Evolutionary conservation across 2,888 invertebrate genomes (phyloP).

Genomic region (Philonicus albiceps): DNA sequence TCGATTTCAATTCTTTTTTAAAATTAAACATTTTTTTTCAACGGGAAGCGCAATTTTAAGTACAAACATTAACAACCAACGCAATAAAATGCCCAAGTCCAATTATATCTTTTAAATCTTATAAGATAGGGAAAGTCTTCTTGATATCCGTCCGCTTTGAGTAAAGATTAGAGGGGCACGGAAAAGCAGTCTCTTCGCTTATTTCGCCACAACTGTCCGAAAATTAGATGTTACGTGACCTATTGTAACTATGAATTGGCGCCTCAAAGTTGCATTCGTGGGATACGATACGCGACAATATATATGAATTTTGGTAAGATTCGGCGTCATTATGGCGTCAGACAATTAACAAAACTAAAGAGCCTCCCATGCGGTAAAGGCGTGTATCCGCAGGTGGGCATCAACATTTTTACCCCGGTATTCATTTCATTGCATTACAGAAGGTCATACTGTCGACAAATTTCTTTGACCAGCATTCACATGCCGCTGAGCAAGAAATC

Average conservation of each 20-base stretch:
- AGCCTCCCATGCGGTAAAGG: background rate
- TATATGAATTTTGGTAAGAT: background rate
- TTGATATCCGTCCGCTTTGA: background rate
- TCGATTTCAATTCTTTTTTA: too few relatives aligned
- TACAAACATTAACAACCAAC: background rate
- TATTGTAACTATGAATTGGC: background rate
- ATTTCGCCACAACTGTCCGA: background rate
- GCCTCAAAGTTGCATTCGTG: background rate
- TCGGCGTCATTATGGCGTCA: background rate
- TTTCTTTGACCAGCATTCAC: constrained; percentile 6
- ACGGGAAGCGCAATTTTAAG: background rate
- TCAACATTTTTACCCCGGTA: background rate
- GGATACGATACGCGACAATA: background rate
- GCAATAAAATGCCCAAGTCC: background rate
- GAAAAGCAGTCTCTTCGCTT: background rate
- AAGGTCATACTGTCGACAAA: constrained; percentile 10
- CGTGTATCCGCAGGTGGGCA: background rate
- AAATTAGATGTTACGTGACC: background rate
- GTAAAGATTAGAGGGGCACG: background rate
- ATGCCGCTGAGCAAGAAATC: constrained; percentile 15
- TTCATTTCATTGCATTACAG: background rate
- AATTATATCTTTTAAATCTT: background rate
- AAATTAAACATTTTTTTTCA: too few relatives aligned
- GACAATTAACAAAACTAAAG: background rate
- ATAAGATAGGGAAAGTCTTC: background rate